Evolutionary conservation across 2,113 vertebrate species (phyloP).

Genomic region (Leucopsar rothschildi): DNA sequence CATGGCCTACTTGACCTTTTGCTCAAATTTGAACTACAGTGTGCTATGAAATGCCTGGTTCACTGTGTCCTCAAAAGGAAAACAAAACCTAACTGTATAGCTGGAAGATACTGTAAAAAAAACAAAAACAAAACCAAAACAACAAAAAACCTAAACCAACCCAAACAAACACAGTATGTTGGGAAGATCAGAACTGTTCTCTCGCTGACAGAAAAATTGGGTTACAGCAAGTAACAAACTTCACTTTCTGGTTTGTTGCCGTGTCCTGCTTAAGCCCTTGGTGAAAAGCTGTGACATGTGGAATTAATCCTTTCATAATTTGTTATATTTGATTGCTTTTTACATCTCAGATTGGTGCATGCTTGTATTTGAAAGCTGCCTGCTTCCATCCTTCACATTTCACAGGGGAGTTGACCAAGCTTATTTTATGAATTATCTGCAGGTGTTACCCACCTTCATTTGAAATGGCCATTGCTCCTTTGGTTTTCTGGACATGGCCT

Average conservation of each 20-base stretch:
- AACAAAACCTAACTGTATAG: not conserved
- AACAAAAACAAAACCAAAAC: no score
- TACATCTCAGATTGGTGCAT: not conserved
- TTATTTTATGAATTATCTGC: not conserved
- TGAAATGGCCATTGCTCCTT: not conserved
- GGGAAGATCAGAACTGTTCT: not conserved
- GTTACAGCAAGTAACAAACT: not conserved
- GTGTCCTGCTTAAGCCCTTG: not conserved
- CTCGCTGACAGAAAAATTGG: not conserved
- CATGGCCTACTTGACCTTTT: not conserved
- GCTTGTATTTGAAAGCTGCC: not conserved
- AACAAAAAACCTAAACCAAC: not conserved
- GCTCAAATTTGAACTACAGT: not conserved
- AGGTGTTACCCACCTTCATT: not conserved
- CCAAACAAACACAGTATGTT: not conserved
- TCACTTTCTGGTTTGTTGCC: not conserved
- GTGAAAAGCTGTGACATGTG: not conserved
- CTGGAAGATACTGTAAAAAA: not conserved
- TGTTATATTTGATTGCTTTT: not conserved
- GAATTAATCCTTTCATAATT: not conserved
- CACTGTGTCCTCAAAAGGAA: not conserved
- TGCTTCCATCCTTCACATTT: not conserved
- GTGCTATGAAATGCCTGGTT: not conserved
- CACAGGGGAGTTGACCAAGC: not conserved
- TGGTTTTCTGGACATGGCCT: not conserved